Evolutionary conservation across 2,888 invertebrate species (phyloP).

Genomic region (Dynastes maya): DNA sequence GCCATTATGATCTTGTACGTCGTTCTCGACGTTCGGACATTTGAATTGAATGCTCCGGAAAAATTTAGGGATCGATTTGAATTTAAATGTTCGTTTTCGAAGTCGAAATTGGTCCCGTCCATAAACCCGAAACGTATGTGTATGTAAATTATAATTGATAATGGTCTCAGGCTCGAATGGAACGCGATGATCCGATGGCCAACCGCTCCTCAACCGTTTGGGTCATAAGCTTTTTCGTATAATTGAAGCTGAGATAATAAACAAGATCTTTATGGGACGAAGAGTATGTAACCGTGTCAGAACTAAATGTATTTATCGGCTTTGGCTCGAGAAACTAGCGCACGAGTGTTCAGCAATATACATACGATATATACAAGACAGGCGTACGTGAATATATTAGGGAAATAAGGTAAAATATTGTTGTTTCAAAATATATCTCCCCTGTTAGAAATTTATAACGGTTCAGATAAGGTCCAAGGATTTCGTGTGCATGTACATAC

Average conservation of each 20-base stretch:
- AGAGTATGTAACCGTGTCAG: conserved; percentile 45
- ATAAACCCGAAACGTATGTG: conserved; percentile 21
- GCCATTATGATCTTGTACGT: conserved; percentile 45
- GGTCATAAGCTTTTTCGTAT: conserved; percentile 46
- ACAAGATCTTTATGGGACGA: conserved; percentile 42
- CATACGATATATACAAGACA: background rate
- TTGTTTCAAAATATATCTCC: conserved; percentile 38
- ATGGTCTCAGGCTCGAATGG: conserved; percentile 31
- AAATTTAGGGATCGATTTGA: conserved; percentile 42
- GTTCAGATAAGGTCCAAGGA: conserved; percentile 29
- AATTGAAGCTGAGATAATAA: conserved; percentile 43
- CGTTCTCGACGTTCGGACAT: conserved; percentile 30
- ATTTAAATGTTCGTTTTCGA: conserved; percentile 46
- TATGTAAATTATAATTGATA: conserved; percentile 49
- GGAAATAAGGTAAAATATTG: conserved; percentile 46
- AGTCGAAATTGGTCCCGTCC: conserved; percentile 41
- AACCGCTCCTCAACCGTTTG: conserved; percentile 19
- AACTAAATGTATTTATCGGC: conserved; percentile 46
- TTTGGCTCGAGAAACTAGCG: conserved; percentile 30
- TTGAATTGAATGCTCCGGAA: conserved; percentile 49
- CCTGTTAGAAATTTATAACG: conserved; percentile 41
- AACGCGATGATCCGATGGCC: conserved; percentile 20
- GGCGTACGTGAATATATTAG: conserved; percentile 42
- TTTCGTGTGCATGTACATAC: background rate
- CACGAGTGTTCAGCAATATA: conserved; percentile 13